Evolutionary conservation across 2,113 vertebrate species (phyloP), one percentile per base, ranked within the genome.

Genomic region (Melanerpes aurifrons): DNA sequence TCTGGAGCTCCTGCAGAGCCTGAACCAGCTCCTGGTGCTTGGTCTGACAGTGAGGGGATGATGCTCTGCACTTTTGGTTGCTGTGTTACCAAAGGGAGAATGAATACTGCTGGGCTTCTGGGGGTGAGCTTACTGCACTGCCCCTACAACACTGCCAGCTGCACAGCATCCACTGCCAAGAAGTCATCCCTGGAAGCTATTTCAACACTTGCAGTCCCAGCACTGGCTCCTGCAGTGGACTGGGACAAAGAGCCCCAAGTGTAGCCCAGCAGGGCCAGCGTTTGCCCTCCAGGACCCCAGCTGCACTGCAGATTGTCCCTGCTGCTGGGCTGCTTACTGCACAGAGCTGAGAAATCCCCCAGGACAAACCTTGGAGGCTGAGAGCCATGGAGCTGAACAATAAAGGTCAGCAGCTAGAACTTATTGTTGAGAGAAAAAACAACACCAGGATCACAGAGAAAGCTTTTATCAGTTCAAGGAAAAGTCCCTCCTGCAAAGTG

Each of bases 241-340:
- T 24, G 45, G 43, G 48, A 53, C 66, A 18, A 89, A 24, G 4
- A 82, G 53, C 8, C 35, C 18, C 31, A 14, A 20, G 12, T 7
- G 20, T 4, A 37, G 62, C 10, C 28, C 3, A 1, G 9, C 1
- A 32, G 37, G 37, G 29, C 1, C 4, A 4, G 2, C 35, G 25
- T 47, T 62, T 29, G 22, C 20, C 58, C 26, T 32, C 64, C 2
- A 1, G 22, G 50, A 69, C 32, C 50, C n/a, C 66, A 14, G 59
- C 10, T 25, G 48, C n/a, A 1, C 24, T 37, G 20, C 57, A 48
- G 47, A 9, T 6, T 48, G 47, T 25, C 82, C 53, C 64, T 62
- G 32, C 3, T 37, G 45, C 35, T 58, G 53, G 9, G 12, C 5
- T 35, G 12, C 15, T 90, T 9, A 10, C 37, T 7, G 58, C 37